A percentile compares a stretch with the other conserved stretches of the same genome.
Conservation (phyloP, 2,113 vertebrate species). For the Etia nguti region DNA sequence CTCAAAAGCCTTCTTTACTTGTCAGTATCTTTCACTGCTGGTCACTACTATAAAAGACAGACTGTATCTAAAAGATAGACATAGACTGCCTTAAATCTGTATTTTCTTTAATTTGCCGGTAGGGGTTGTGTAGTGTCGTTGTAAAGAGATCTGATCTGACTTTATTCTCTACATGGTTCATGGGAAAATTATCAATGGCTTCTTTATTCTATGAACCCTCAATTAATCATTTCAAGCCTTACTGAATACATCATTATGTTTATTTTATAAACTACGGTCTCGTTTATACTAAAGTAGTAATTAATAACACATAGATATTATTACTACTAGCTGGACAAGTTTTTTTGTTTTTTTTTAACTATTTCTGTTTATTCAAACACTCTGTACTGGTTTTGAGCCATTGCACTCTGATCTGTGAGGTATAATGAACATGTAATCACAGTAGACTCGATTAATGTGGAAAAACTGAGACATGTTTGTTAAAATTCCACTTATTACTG, state of each 20-base stretch:
- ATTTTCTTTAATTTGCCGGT: background rate
- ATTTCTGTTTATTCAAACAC: background rate
- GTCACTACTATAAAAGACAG: background rate
- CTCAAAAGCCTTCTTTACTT: background rate
- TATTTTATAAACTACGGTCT: background rate
- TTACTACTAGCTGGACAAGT: background rate
- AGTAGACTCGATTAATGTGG: background rate
- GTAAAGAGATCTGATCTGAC: background rate
- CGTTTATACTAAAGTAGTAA: background rate
- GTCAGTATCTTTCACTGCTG: background rate
- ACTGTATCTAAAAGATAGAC: background rate
- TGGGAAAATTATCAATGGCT: background rate
- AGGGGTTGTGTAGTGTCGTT: background rate
- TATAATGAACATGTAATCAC: background rate
- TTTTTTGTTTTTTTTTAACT: background rate
- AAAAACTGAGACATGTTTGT: background rate
- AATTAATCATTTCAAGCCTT: background rate
- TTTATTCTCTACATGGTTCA: background rate
- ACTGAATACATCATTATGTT: background rate
- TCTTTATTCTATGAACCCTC: background rate
- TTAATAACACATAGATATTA: background rate
- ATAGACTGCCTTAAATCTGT: background rate
- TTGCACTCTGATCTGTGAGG: background rate
- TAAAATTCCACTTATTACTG: background rate
- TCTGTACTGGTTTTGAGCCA: background rate